Evolutionary conservation across 1,140 invertebrate species (phyloP).

Genomic region (Oncopodura yosiiana): DNA sequence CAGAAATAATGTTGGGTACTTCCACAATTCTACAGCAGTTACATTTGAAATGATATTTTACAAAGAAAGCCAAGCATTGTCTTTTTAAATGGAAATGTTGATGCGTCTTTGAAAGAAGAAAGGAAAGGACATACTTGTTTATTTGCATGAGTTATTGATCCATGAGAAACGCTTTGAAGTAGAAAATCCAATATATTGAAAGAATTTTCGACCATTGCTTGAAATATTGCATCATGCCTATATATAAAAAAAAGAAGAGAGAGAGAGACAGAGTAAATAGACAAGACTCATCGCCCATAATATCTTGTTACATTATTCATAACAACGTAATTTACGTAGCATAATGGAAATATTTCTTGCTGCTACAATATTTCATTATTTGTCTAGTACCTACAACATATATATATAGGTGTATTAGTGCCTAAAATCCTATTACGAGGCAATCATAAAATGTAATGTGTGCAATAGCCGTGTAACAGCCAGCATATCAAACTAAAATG

Average conservation of each 20-base stretch:
- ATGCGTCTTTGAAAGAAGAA: slow-evolving; percentile 9
- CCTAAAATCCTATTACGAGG: too few species aligned
- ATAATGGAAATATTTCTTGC: neutral
- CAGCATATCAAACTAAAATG: neutral
- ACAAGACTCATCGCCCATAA: too few species aligned
- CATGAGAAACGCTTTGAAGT: slow-evolving; percentile 8
- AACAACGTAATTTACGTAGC: too few species aligned
- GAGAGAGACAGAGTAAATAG: too few species aligned
- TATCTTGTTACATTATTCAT: too few species aligned
- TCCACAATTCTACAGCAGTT: neutral
- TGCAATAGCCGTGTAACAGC: neutral
- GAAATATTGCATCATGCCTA: slow-evolving; percentile 33
- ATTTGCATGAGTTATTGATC: slow-evolving; percentile 1
- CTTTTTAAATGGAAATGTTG: slow-evolving; percentile 9
- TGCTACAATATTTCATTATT: neutral
- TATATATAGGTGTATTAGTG: neutral
- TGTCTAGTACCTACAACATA: neutral
- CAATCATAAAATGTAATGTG: neutral
- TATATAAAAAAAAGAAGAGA: slow-evolving; percentile 4
- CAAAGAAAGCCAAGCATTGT: slow-evolving; percentile 17
- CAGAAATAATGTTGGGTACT: neutral
- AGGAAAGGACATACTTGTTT: slow-evolving; percentile 21
- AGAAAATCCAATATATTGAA: slow-evolving; percentile 29
- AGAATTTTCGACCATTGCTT: slow-evolving; percentile 29
- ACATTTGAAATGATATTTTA: slow-evolving; percentile 23